These are phyloP conservation scores for Uria aalge DNA, from an alignment of 2,113 vertebrate genomes.

Conservation along the genomic window DNA sequence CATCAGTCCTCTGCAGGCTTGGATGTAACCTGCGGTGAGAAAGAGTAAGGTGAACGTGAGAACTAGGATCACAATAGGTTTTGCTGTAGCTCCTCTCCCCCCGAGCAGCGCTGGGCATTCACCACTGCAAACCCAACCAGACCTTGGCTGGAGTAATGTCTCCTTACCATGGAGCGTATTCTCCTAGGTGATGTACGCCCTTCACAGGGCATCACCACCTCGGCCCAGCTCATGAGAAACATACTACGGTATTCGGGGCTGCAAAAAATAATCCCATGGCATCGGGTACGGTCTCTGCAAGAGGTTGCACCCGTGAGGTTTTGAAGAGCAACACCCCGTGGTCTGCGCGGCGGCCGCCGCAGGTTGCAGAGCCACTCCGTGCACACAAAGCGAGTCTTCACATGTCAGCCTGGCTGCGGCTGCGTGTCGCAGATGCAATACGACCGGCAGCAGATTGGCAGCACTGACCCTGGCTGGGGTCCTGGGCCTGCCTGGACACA, in stretches of 20 bases:
- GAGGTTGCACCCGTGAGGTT: not conserved
- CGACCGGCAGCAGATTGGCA: not conserved
- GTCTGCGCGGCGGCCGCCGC: rapidly evolving
- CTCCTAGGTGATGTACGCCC: not conserved
- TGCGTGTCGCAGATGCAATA: rapidly evolving
- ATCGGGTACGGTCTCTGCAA: not conserved
- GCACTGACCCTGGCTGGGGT: not conserved
- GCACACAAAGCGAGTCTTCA: not conserved
- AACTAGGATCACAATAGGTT: not conserved
- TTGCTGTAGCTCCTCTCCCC: not conserved
- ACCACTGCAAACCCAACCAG: not conserved
- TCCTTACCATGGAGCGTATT: not conserved
- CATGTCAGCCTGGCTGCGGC: rapidly evolving
- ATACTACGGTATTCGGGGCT: not conserved
- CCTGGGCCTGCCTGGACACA: not conserved
- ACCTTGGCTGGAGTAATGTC: not conserved
- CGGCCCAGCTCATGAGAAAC: not conserved
- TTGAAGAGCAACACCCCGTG: not conserved
- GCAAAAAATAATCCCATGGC: not conserved
- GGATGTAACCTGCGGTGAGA: constrained; percentile 84
- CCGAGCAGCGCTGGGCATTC: rapidly evolving
- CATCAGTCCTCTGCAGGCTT: constrained; percentile 89
- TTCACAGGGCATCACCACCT: not conserved
- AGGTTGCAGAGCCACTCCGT: not conserved
- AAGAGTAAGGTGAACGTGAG: not conserved